These are phyloP conservation scores for Neomorphus geoffroyi DNA, from an alignment of 2,797 vertebrate genomes.

Conservation along the genomic window DNA sequence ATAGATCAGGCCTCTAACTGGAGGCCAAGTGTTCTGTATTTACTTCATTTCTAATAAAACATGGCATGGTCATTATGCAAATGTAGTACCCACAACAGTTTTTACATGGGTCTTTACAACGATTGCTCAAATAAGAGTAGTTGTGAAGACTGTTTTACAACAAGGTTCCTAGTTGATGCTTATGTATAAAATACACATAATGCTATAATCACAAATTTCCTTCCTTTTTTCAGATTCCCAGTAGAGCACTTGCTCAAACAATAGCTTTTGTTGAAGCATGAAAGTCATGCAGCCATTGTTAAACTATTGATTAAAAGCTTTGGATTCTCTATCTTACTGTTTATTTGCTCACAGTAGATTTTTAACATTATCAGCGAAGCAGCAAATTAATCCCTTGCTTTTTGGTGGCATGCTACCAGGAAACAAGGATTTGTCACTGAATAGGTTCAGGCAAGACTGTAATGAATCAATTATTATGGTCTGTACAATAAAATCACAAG, in stretches of 20 bases:
- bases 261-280: background rate
- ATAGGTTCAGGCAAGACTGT: background rate
- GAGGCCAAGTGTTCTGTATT: background rate
- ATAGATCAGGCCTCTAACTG: background rate
- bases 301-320: background rate
- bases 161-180: background rate
- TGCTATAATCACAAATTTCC: background rate
- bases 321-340: background rate
- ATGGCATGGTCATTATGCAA: background rate
- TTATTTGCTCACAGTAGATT: background rate
- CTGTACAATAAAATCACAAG: background rate
- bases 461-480: background rate
- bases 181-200: rapidly evolving
- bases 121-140: background rate
- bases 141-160: background rate
- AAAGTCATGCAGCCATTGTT: background rate
- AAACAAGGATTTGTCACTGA: background rate
- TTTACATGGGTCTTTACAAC: background rate
- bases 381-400: background rate
- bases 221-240: background rate
- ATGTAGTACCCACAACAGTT: background rate
- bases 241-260: background rate
- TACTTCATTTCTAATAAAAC: background rate
- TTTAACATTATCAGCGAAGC: background rate
- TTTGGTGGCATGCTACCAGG: background rate